A percentile compares a stretch with the other conserved stretches of the same genome.
phyloP scores from a whole-genome alignment of 1,140 invertebrate species.

The Oedothorax gibbosus region DNA sequence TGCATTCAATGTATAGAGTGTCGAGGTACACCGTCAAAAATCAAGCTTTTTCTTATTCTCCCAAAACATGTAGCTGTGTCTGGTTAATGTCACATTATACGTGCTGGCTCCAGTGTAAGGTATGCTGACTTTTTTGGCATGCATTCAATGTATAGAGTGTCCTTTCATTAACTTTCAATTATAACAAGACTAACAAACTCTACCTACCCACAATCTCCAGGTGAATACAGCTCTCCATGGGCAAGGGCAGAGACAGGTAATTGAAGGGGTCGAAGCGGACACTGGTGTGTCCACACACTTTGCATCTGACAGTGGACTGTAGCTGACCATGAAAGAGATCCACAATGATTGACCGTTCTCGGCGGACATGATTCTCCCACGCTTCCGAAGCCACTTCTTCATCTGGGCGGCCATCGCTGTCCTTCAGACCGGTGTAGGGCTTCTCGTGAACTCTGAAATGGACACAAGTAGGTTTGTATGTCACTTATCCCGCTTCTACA shows the following conservation, averaged over 20 bases:
- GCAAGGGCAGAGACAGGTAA: constrained; percentile 85
- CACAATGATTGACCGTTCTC: constrained; percentile 86
- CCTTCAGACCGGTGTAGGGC: constrained; percentile 80
- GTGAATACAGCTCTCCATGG: constrained; percentile 81
- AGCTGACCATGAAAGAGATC: constrained; percentile 92
- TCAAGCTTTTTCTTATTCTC: too few relatives aligned
- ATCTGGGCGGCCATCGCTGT: constrained; percentile 82
- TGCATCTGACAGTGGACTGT: constrained; percentile 85
- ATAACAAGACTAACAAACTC: too few relatives aligned
- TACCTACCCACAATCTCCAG: constrained; percentile 79
- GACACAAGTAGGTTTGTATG: not conserved
- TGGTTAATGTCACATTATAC: too few relatives aligned
- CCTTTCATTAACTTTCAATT: too few relatives aligned
- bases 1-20: too few relatives aligned
- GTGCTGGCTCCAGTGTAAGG: too few relatives aligned
- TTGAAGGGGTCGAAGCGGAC: constrained; percentile 91
- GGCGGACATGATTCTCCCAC: constrained; percentile 83
- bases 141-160: too few relatives aligned
- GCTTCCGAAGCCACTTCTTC: constrained; percentile 82
- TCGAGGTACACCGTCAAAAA: too few relatives aligned
- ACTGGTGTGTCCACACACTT: constrained; percentile 81
- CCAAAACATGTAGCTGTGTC: too few relatives aligned
- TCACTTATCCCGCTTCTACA: not conserved
- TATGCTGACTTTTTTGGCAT: too few relatives aligned
- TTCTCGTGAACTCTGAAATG: constrained; percentile 72